These are phyloP conservation scores for Panulirus ornatus DNA, from an alignment of 1,140 invertebrate genomes.

Conservation along the genomic window DNA sequence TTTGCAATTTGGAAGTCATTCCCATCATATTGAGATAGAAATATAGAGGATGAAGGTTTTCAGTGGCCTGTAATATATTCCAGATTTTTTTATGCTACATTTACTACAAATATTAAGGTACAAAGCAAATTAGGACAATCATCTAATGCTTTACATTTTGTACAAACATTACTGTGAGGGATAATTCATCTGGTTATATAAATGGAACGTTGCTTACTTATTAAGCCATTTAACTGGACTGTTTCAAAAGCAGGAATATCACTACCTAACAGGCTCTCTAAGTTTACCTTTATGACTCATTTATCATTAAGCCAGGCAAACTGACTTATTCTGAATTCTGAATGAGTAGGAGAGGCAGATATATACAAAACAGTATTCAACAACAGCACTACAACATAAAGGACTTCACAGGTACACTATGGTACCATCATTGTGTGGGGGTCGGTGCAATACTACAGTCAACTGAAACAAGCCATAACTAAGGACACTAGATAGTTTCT, in stretches of 20 bases:
- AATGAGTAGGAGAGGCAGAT: slow-evolving; percentile 57
- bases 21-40: neutral
- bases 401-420: slow-evolving; percentile 47
- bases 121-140: slow-evolving; percentile 67
- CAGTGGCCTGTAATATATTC: slow-evolving; percentile 43
- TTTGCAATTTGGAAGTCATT: neutral
- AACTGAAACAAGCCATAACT: slow-evolving; percentile 47
- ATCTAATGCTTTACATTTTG: slow-evolving; percentile 72
- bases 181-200: slow-evolving; percentile 67
- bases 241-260: slow-evolving; percentile 66
- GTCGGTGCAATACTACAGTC: slow-evolving; percentile 34
- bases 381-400: slow-evolving; percentile 67
- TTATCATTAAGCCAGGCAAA: slow-evolving; percentile 8
- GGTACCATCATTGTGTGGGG: slow-evolving; percentile 28
- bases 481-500: slow-evolving; percentile 45
- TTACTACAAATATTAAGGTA: slow-evolving; percentile 68
- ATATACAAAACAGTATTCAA: slow-evolving; percentile 69
- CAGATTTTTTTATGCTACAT: slow-evolving; percentile 44
- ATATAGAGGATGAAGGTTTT: slow-evolving; percentile 17
- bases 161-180: slow-evolving; percentile 65
- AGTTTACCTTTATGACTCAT: slow-evolving; percentile 48
- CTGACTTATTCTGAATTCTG: slow-evolving; percentile 51
- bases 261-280: slow-evolving; percentile 62
- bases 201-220: slow-evolving; percentile 70
- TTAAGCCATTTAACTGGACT: slow-evolving; percentile 68